Evolutionary conservation across 2,113 vertebrate species (phyloP).

Genomic region (Charadrius vociferus): DNA sequence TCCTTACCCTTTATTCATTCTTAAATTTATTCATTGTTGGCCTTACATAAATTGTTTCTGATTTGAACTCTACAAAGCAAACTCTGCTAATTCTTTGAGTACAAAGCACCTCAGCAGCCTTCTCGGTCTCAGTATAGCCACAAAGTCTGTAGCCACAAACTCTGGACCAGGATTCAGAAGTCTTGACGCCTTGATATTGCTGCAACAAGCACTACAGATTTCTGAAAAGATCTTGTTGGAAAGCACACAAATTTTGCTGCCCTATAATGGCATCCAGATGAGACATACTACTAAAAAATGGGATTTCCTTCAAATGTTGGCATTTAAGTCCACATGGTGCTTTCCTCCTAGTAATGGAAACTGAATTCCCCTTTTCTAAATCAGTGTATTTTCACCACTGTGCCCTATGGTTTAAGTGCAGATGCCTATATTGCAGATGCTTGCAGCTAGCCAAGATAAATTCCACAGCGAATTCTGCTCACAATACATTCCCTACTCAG

Average conservation of each 20-base stretch:
- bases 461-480: neutral
- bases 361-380: neutral
- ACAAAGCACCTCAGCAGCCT: neutral
- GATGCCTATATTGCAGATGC: neutral
- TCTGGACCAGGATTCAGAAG: neutral
- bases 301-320: neutral
- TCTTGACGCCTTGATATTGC: neutral
- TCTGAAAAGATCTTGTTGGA: neutral
- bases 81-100: neutral
- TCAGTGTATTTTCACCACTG: neutral
- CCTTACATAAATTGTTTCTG: neutral
- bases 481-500: neutral
- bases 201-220: neutral
- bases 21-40: neutral
- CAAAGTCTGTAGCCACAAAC: too few relatives aligned
- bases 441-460: neutral
- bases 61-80: neutral
- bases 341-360: neutral
- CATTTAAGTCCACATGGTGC: neutral
- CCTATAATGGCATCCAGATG: neutral
- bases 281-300: neutral
- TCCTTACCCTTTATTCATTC: neutral
- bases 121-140: neutral
- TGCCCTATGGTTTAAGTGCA: neutral
- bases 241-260: neutral